Conservation (phyloP, 2,113 vertebrate genomes). For the Pangasianodon gigas region DNA sequence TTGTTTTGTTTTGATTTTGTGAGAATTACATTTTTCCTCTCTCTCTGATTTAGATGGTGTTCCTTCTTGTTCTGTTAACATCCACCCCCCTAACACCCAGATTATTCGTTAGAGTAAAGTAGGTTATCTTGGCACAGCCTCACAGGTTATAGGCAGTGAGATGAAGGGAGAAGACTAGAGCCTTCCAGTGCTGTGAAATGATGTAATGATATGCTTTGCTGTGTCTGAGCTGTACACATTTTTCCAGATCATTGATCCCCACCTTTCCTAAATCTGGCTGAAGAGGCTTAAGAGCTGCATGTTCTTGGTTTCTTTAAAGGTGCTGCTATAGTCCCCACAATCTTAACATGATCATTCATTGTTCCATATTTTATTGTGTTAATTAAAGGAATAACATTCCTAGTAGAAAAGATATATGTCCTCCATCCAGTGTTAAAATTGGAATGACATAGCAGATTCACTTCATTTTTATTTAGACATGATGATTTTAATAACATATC, state of each 20-base stretch:
- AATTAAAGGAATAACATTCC: neutral
- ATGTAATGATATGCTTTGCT: slow-evolving; percentile 32
- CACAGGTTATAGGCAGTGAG: neutral
- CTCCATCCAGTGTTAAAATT: neutral
- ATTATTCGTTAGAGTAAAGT: neutral
- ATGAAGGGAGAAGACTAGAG: slow-evolving; percentile 6
- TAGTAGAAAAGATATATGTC: neutral
- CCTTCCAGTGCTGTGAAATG: slow-evolving; percentile 37
- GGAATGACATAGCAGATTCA: neutral
- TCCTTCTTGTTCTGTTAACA: slow-evolving; percentile 27
- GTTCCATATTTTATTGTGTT: slow-evolving; percentile 9
- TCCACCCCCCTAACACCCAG: neutral
- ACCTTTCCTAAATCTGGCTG: slow-evolving; percentile 41
- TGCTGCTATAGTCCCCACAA: slow-evolving; percentile 39
- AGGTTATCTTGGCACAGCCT: neutral
- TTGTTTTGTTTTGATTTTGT: slow-evolving; percentile 25
- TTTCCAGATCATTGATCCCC: slow-evolving; percentile 34
- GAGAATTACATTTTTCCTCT: slow-evolving; percentile 17
- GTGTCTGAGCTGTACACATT: slow-evolving; percentile 30
- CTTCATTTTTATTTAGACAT: neutral
- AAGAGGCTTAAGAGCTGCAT: slow-evolving; percentile 44
- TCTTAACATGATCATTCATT: slow-evolving; percentile 21
- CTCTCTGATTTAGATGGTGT: slow-evolving; percentile 29
- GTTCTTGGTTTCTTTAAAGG: slow-evolving; percentile 36
- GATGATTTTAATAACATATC: neutral